Evolutionary conservation across 2,113 vertebrate genomes (phyloP).

Genomic region (Ia io): DNA sequence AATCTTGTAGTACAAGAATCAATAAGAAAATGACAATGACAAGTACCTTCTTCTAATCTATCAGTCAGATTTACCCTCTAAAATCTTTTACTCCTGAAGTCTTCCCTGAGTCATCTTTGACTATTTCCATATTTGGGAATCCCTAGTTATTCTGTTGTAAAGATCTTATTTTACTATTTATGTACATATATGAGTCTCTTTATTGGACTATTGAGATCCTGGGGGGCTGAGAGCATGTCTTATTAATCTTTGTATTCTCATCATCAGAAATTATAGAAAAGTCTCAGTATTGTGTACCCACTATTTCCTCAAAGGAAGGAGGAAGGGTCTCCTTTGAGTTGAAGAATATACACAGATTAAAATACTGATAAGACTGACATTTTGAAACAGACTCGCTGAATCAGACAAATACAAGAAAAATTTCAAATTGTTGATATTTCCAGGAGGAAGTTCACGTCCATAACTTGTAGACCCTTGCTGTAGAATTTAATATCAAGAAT

Average conservation of each 20-base stretch:
- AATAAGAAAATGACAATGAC: background rate
- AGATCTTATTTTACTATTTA: background rate
- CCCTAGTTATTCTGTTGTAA: background rate
- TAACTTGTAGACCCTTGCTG: background rate
- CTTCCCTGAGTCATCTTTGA: background rate
- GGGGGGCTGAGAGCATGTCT: background rate
- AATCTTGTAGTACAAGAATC: background rate
- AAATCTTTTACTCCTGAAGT: background rate
- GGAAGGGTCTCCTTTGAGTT: background rate
- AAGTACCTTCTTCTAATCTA: conserved; percentile 1
- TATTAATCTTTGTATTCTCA: conserved; percentile 26
- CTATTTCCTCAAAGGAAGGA: conserved; percentile 29
- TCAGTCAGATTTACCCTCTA: conserved; percentile 23
- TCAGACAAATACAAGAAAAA: conserved; percentile 31
- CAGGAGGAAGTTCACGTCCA: background rate
- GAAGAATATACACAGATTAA: background rate
- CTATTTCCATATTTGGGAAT: background rate
- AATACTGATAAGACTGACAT: background rate
- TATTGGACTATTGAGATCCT: background rate
- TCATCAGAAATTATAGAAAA: background rate
- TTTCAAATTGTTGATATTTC: conserved; percentile 3
- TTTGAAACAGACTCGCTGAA: conserved; percentile 15
- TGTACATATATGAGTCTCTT: background rate
- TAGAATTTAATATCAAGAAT: background rate
- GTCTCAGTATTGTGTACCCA: background rate